Conservation (phyloP, 1,140 invertebrate species). For the Lanistes nyassanus region DNA sequence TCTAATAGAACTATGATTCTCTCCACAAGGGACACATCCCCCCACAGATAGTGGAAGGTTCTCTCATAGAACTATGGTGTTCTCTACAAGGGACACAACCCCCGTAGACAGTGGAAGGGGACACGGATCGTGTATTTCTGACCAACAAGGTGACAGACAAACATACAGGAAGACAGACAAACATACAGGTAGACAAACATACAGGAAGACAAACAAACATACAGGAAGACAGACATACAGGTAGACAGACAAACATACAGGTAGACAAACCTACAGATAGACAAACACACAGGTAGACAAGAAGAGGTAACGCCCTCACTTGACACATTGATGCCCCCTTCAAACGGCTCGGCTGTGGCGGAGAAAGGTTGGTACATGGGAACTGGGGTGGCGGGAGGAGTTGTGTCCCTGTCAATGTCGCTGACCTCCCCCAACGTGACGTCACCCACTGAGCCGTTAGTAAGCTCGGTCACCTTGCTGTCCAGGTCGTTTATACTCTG, state of each 20-base stretch:
- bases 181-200: background rate
- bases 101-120: no score
- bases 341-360: slow-evolving; percentile 23
- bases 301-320: slow-evolving; percentile 16
- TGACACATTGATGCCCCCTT: slow-evolving; percentile 39
- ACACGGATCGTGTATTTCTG: no score
- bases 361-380: slow-evolving; percentile 33
- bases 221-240: no score
- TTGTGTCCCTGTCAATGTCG: slow-evolving; percentile 5
- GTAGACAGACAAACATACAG: no score
- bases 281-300: no score
- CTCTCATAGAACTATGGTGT: no score
- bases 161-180: background rate
- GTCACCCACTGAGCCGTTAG: background rate
- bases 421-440: slow-evolving; percentile 22
- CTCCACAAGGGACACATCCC: no score
- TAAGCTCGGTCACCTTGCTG: slow-evolving; percentile 23
- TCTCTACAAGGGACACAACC: no score
- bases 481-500: slow-evolving; percentile 38
- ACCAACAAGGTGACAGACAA: no score
- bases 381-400: background rate
- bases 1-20: no score
- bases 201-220: background rate
- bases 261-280: no score
- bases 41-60: no score